Evolutionary conservation across 2,113 vertebrate species (phyloP).

Genomic region (Cyprinodon brontotheroides): DNA sequence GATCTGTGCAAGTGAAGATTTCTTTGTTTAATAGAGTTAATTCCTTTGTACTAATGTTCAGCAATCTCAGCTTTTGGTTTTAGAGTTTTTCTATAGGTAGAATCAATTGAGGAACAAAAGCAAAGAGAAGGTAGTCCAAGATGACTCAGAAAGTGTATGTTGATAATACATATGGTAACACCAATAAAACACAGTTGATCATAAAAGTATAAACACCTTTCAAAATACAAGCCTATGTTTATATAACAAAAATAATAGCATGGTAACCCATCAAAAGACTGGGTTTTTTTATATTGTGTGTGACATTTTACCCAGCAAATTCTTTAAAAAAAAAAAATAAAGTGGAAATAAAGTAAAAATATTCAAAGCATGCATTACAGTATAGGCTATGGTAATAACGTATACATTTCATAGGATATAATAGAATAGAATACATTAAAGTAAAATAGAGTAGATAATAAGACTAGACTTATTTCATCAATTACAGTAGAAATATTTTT

Average conservation of each 20-base stretch:
- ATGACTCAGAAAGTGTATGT: constrained; percentile 1
- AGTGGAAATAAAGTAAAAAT: neutral
- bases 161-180: neutral
- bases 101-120: constrained; percentile 24
- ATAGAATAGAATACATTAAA: too few species aligned
- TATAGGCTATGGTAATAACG: too few species aligned
- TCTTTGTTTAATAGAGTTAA: constrained; percentile 20
- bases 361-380: neutral
- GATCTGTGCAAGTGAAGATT: constrained; percentile 34
- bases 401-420: too few species aligned
- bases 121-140: neutral
- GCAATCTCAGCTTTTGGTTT: constrained; percentile 27
- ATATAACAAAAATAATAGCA: neutral
- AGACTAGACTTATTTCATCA: too few species aligned
- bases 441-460: too few species aligned
- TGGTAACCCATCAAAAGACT: neutral
- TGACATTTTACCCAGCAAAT: neutral
- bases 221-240: neutral
- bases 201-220: neutral
- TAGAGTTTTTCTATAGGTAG: neutral
- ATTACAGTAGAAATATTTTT: too few species aligned
- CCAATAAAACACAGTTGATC: neutral
- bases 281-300: neutral
- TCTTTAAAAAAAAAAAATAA: neutral
- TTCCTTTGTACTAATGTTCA: constrained; percentile 38